Evolutionary conservation across 2,113 vertebrate genomes (phyloP), one percentile per base, ranked within the genome.

Genomic region (Alethe castanea): DNA sequence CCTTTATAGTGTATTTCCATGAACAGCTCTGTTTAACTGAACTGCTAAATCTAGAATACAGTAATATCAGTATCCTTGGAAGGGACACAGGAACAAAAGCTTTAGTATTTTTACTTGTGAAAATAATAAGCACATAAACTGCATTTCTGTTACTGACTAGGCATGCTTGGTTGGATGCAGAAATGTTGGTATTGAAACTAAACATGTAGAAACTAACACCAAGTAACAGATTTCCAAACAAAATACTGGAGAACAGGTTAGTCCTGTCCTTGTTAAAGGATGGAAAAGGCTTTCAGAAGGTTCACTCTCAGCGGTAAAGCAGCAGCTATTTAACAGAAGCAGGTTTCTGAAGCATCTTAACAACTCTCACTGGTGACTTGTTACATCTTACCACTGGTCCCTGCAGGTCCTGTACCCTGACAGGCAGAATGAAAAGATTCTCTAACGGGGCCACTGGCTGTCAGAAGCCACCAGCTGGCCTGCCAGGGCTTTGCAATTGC

Each of bases 381-480:
- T 98, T 97, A 97, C 97, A 97, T 96, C 97, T 94, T 97, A 97
- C 91, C 96, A 94, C 94, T 35, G 36, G 97, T 98, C 98, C 97
- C 98, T 95, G 94, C 97, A 98, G 98, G 97, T 98, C 97, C 97
- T 65, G 88, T 96, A 97, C 96, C 95, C 96, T 98, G 98, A 98
- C 98, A 98, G 97, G 98, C 97, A 98, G 97, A 96, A 98, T 98
- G 92, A 98, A 98, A 98, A 98, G 97, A 94, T 95, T 96, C 95
- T 97, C 97, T 98, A 98, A 97, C 95, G 94, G 97, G 98, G 97
- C 98, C 97, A 95, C 91, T 97, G 98, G 97, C 98, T 98, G 98
- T 98, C 98, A 98, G 97, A 98, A 98, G 98, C 96, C 98, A 98
- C 98, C 98, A 98, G 98, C 98, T 98, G 98, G 98, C 97, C 98